Evolutionary conservation across 2,888 invertebrate genomes (phyloP), one percentile per base, ranked within the genome.

Genomic region (Scaptodrosophila latifasciaeformis): DNA sequence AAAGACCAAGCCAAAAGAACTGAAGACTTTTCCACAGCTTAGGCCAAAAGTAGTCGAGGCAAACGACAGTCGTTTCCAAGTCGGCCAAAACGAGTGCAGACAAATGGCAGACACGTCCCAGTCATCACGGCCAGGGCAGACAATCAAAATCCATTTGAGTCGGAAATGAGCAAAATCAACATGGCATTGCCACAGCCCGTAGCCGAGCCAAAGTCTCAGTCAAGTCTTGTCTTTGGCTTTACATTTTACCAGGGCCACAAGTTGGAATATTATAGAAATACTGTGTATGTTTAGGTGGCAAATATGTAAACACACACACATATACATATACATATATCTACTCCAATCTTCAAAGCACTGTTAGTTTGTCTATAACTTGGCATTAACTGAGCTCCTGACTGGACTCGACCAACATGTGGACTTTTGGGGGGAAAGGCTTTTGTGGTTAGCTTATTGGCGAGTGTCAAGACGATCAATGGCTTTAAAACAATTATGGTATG

Each of bases 121-220:
- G 52, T 55, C 75, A 74, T 72, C 74, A 61, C n/a, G 46, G 43
- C 24, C 57, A 39, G 46, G 72, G 57, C 67, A 76, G 76, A 76
- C 79, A 76, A 76, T 76, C 75, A 79, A 76, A 76, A 76, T 76
- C 76, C 79, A 76, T 76, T 76, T 70, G 79, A 79, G 77, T 68
- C 72, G 79, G 75, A 76, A 79, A 76, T 76, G 68, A 76, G 70
- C 53, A 57, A 79, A 76, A 66, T 75, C 74, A 72, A 70, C 76
- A 71, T 71, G 59, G 51, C 59, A 48, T 51, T 51, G 63, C 17
- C 30, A 21, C 10, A 19, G 7, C 43, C n/a, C n/a, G n/a, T n/a
- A n/a, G n/a, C n/a, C n/a, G n/a, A n/a, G n/a, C n/a, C n/a, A n/a
- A n/a, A n/a, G n/a, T n/a, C n/a, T n/a, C n/a, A n/a, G n/a, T n/a